Conservation (phyloP, 2,888 invertebrate species). For the Coelopa pilipes region DNA sequence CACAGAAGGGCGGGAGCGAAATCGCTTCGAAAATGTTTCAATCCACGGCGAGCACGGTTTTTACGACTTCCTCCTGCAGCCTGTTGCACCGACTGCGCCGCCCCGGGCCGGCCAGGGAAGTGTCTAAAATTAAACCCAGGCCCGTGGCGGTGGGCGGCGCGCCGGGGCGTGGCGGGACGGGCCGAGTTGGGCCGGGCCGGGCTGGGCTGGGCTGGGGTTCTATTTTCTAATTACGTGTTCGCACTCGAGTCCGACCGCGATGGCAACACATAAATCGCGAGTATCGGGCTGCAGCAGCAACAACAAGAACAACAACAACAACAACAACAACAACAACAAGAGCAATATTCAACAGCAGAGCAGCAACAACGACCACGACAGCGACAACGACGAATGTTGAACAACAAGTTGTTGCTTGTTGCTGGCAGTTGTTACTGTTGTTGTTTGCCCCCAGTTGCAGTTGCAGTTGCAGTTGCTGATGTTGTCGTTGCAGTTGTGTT, state of each 20-base stretch:
- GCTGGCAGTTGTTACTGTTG: neutral
- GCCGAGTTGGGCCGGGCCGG: too few relatives aligned
- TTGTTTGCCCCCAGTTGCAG: conserved; percentile 17
- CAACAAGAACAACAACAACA: conserved; percentile 20
- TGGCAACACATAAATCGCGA: conserved; percentile 58
- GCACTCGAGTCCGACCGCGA: conserved; percentile 50
- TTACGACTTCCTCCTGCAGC: neutral
- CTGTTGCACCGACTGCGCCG: too few relatives aligned
- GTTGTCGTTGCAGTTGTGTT: neutral
- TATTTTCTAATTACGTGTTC: conserved; percentile 60
- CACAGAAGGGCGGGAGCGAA: conserved; percentile 29
- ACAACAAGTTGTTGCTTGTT: conserved; percentile 27
- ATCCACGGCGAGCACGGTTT: conserved; percentile 41
- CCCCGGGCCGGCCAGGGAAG: neutral
- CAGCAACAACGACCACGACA: conserved; percentile 16
- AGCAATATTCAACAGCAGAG: conserved; percentile 16
- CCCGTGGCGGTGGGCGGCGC: conserved; percentile 7
- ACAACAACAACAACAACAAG: neutral
- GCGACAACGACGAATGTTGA: conserved; percentile 25
- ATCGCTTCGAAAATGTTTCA: conserved; percentile 36
- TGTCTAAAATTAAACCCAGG: conserved; percentile 3
- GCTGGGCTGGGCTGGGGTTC: conserved; percentile 38
- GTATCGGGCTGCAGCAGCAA: conserved; percentile 55
- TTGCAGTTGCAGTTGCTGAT: conserved; percentile 17
- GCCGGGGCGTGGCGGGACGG: too few relatives aligned